Evolutionary conservation across 2,113 vertebrate genomes (phyloP).

Genomic region (Pseudopodoces humilis): DNA sequence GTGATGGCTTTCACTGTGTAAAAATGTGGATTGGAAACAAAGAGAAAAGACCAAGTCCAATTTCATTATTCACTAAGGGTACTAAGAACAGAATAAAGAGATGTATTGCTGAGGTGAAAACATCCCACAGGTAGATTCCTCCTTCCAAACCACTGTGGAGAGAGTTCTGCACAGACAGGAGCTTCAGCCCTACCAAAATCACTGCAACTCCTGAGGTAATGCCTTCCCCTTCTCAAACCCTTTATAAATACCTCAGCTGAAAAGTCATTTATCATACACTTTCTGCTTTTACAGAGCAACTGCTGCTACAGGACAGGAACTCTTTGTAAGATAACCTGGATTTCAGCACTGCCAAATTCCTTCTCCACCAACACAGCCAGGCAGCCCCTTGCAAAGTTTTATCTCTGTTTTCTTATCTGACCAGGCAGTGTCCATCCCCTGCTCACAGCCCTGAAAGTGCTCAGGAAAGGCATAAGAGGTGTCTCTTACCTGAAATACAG

Average conservation of each 20-base stretch:
- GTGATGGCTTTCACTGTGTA: not conserved
- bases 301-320: not conserved
- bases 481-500: conserved; percentile 92
- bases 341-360: not conserved
- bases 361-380: not conserved
- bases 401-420: not conserved
- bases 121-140: not conserved
- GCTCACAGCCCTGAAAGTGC: not conserved
- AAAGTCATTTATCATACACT: not conserved
- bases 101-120: not conserved
- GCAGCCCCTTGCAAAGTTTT: not conserved
- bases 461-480: not conserved
- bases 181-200: not conserved
- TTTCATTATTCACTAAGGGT: not conserved
- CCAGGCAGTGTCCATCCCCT: not conserved
- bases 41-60: not conserved
- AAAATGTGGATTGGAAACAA: not conserved
- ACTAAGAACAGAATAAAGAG: not conserved
- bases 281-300: not conserved
- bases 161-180: not conserved
- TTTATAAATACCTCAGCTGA: not conserved
- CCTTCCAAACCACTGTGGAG: not conserved
- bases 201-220: not conserved
- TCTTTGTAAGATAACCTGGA: not conserved
- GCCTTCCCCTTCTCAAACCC: no score